phyloP scores from a whole-genome alignment of 2,113 vertebrate species.

The Ailurus styani region DNA sequence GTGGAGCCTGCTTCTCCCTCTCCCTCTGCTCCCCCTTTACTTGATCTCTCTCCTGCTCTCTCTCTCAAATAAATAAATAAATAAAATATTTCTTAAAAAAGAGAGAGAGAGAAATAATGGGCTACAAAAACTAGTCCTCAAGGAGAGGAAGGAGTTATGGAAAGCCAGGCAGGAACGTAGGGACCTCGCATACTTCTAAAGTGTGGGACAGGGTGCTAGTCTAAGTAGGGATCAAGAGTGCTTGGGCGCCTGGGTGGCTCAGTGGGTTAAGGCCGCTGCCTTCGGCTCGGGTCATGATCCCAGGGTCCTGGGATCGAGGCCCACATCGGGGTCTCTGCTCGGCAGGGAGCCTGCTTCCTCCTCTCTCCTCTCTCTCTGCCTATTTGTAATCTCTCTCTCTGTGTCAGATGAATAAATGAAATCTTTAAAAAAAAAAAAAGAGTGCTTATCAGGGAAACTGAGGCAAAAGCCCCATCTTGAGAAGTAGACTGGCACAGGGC shows the following conservation, averaged over 20 bases:
- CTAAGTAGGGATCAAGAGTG: background rate
- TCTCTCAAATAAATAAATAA: background rate
- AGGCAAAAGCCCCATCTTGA: background rate
- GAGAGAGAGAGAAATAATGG: background rate
- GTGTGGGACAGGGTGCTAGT: no score
- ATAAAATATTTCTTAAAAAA: background rate
- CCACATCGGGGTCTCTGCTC: no score
- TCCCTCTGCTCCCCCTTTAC: background rate
- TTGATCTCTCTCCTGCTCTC: background rate
- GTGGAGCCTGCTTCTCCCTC: background rate
- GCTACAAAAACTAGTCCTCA: background rate
- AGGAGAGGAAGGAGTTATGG: background rate
- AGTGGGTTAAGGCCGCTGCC: no score
- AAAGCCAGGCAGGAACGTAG: background rate
- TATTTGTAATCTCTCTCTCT: no score
- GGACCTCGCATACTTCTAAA: background rate
- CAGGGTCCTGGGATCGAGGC: no score
- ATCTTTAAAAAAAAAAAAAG: no score
- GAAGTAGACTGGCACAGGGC: background rate
- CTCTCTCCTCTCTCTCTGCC: no score
- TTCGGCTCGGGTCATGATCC: no score
- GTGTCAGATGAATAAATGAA: no score
- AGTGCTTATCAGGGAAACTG: background rate
- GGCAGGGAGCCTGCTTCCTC: no score
- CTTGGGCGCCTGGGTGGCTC: no score